Evolutionary conservation across 1,140 invertebrate species (phyloP), one percentile per base, ranked within the genome.

Genomic region (Drosophila willistoni): DNA sequence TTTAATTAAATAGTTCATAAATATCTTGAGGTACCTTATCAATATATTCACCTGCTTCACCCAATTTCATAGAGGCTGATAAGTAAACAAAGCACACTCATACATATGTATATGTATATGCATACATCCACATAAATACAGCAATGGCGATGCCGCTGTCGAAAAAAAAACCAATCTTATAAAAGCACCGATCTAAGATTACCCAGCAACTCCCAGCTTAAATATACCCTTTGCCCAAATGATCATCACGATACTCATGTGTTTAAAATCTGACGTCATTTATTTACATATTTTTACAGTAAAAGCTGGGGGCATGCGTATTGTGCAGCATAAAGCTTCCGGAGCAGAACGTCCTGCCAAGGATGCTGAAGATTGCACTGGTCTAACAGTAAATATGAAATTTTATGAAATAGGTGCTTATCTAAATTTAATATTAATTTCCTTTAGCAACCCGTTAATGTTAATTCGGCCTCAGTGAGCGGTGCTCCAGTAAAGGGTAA

Each of bases 261-360:
- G 7, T 22, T 22, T 29, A 29, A 29, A 12, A 42, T 71, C 56
- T 89, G 77, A 89, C 81, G 85, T 77, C 80, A 81, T 59, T 25
- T 25, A 25, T 25, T 29, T 57, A 29, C 6, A 29, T 29, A 7
- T 29, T 73, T 84, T 93, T 93, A 68, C 92, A 98, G 97, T 97
- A 0, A 98, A 98, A 94, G 97, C 96, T 71, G 97, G 97, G 19
- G 97, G 97, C 1, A 98, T 98, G 97, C 94, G 97, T 71, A 97
- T 98, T 84, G 97, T 96, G 5, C 97, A 98, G 79, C 96, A 98
- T 85, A 98, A 98, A 92, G 93, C 93, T 6, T 94, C 95, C 3
- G 94, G 94, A 44, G 87, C 93, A 0, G 94, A 95, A 62, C 94
- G 94, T 70, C 94, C 95, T 29, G 83, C 93, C 3, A 95, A 95